Percentiles rank a stretch among this genome's conserved stretches.
Conservation (phyloP, 2,888 invertebrate genomes). For the Troglohyphantes excavatus region DNA sequence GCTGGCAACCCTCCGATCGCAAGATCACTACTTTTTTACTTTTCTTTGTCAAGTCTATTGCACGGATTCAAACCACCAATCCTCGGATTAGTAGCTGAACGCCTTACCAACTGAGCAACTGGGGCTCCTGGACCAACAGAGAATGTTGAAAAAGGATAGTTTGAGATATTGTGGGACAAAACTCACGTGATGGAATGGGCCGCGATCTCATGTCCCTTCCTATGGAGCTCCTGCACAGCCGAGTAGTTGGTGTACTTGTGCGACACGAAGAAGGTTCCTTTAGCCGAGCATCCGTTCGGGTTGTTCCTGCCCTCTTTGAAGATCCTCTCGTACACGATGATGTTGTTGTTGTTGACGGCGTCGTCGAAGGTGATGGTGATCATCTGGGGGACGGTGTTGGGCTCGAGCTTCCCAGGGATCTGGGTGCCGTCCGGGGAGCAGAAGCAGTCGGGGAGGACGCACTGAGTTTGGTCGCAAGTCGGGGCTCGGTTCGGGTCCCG, state of each 20-base stretch:
- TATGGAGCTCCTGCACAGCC: conserved; percentile 82
- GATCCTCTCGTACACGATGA: conserved; percentile 82
- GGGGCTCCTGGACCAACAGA: too few relatives aligned
- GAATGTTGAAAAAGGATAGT: too few relatives aligned
- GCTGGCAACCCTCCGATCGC: too few relatives aligned
- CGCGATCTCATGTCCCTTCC: conserved; percentile 94
- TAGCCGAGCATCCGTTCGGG: conserved; percentile 82
- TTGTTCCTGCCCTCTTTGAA: conserved; percentile 81
- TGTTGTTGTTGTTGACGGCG: conserved; percentile 82
- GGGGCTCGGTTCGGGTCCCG: conserved; percentile 82
- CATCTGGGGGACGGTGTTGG: conserved; percentile 82
- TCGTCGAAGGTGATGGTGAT: conserved; percentile 82
- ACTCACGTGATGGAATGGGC: conserved; percentile 92
- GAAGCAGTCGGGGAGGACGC: conserved; percentile 82
- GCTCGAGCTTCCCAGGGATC: conserved; percentile 81
- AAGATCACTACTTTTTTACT: too few relatives aligned
- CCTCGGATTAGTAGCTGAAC: too few relatives aligned
- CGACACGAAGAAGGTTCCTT: conserved; percentile 82
- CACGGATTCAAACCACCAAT: too few relatives aligned
- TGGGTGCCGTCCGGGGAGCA: conserved; percentile 82
- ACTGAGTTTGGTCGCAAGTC: conserved; percentile 81
- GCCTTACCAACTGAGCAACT: too few relatives aligned
- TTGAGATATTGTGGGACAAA: not conserved
- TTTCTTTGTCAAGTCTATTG: too few relatives aligned
- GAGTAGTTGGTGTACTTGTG: conserved; percentile 82